Conservation (phyloP, 2,888 invertebrate species). For the Tortricodes alternella region DNA sequence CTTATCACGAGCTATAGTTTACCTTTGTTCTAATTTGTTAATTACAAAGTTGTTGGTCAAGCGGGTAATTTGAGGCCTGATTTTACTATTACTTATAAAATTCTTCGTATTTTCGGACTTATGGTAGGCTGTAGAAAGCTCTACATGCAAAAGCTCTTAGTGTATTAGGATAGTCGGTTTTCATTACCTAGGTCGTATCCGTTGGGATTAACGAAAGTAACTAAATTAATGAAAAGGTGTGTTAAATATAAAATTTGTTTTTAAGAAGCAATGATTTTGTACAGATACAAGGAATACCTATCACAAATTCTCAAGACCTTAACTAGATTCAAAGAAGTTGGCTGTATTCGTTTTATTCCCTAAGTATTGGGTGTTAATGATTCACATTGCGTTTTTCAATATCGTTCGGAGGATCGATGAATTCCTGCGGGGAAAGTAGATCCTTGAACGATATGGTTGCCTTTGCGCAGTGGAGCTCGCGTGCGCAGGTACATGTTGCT, state of each 20-base stretch:
- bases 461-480: neutral
- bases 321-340: too few species aligned
- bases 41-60: constrained; percentile 6
- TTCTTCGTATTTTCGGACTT: too few species aligned
- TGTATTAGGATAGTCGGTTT: too few species aligned
- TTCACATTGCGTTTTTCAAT: neutral
- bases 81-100: neutral
- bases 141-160: too few species aligned
- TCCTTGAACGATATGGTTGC: constrained; percentile 22
- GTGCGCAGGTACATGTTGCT: constrained; percentile 1
- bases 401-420: constrained; percentile 5
- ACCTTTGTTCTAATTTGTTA: constrained; percentile 21
- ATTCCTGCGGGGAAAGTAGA: constrained; percentile 32
- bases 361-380: neutral
- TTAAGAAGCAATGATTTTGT: too few species aligned
- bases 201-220: too few species aligned
- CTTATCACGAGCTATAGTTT: constrained; percentile 19
- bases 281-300: too few species aligned
- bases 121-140: too few species aligned
- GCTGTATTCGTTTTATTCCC: neutral
- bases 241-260: too few species aligned
- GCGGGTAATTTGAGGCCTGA: neutral
- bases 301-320: too few species aligned
- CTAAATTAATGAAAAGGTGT: too few species aligned
- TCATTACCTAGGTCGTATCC: too few species aligned